Percentiles rank a stretch among this genome's conserved stretches.
Evolutionary conservation across 2,113 vertebrate species (phyloP).

Genomic region (Cebus imitator): DNA sequence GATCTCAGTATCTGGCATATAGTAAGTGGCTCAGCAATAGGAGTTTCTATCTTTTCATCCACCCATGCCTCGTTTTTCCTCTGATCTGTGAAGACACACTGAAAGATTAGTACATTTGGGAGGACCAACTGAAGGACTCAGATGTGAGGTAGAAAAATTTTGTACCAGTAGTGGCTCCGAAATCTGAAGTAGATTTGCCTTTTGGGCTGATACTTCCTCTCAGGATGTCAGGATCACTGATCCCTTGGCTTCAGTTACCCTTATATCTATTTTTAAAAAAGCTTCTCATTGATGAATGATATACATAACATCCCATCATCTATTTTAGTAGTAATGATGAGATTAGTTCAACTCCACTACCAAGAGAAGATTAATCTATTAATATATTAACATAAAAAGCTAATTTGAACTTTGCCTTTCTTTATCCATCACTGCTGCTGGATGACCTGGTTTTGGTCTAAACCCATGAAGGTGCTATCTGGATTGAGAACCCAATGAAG

Average conservation of each 20-base stretch:
- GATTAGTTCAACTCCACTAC: not conserved
- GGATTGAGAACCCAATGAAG: not conserved
- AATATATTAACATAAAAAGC: not conserved
- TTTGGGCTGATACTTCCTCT: not conserved
- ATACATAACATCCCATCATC: not conserved
- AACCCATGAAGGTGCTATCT: not conserved
- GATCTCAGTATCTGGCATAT: not conserved
- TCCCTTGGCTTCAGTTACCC: not conserved
- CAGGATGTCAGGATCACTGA: not conserved
- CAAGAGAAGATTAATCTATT: not conserved
- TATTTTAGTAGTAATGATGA: conserved; percentile 9
- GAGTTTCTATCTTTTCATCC: not conserved
- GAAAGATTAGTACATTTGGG: not conserved
- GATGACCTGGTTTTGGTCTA: not conserved
- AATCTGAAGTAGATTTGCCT: not conserved
- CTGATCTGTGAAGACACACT: not conserved
- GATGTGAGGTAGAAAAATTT: not conserved
- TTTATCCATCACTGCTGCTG: not conserved
- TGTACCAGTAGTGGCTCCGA: not conserved
- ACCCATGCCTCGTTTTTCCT: not conserved
- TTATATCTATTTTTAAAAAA: conserved; percentile 20
- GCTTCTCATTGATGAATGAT: not conserved
- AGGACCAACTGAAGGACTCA: not conserved
- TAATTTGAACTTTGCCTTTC: conserved; percentile 16
- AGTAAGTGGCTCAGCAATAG: not conserved